Evolutionary conservation across 1,140 invertebrate genomes (phyloP).

Genomic region (Dolichoris vasculosae): DNA sequence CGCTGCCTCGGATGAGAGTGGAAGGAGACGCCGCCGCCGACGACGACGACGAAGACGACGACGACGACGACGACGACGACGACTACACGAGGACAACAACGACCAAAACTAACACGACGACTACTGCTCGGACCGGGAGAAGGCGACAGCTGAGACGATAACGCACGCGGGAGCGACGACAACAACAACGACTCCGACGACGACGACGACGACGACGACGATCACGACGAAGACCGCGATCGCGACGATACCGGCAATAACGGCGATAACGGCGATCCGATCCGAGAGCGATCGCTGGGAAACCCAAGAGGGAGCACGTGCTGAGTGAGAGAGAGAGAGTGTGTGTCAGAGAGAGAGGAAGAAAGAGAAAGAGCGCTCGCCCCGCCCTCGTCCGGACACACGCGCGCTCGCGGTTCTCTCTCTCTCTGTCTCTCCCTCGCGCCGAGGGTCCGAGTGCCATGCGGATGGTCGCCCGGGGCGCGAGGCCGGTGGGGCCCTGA

Average conservation of each 20-base stretch:
- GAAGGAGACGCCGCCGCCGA: neutral
- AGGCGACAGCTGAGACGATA: neutral
- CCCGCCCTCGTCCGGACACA: conserved; percentile 4
- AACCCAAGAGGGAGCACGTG: neutral
- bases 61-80: neutral
- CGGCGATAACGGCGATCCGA: neutral
- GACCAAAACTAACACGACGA: too few species aligned
- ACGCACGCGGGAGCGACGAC: neutral
- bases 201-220: neutral
- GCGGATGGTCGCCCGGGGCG: neutral
- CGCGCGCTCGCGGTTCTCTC: neutral
- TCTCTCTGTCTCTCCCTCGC: neutral
- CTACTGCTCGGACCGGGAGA: too few species aligned
- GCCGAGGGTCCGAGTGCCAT: neutral
- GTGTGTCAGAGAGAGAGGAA: too few species aligned
- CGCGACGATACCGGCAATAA: neutral
- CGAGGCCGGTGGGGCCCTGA: neutral
- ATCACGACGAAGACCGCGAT: neutral
- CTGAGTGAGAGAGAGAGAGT: neutral
- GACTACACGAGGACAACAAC: too few species aligned
- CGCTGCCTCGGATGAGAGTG: neutral
- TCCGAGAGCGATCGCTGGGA: neutral
- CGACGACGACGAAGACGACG: neutral
- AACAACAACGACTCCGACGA: neutral
- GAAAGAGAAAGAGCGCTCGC: too few species aligned